Conservation (phyloP, 2,113 vertebrate species). For the Struthio camelus region DNA sequence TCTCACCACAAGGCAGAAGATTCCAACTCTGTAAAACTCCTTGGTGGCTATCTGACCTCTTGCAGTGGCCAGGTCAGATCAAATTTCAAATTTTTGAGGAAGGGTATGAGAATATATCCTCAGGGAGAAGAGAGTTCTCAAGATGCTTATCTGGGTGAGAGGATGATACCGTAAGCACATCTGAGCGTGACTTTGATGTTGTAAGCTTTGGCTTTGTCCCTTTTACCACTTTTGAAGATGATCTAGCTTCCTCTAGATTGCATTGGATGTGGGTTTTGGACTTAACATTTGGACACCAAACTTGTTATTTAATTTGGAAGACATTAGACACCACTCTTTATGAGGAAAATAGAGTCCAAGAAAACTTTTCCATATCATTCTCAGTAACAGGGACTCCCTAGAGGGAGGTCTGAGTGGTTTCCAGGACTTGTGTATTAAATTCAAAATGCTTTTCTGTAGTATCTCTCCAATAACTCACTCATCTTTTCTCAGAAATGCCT, state of each 20-base stretch:
- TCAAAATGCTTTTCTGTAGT: neutral
- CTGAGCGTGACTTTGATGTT: constrained; percentile 7
- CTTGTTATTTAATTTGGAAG: constrained; percentile 48
- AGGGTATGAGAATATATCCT: neutral
- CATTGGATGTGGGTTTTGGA: neutral
- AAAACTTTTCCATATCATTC: neutral
- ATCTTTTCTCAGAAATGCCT: neutral
- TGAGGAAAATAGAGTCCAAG: neutral
- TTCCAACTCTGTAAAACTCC: neutral
- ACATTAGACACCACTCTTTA: neutral
- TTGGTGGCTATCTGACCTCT: neutral
- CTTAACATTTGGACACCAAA: constrained; percentile 7
- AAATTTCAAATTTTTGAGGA: neutral
- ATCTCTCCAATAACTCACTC: neutral
- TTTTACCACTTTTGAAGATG: constrained; percentile 17
- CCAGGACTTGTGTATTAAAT: neutral
- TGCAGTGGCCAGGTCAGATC: neutral
- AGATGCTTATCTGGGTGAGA: too few relatives aligned
- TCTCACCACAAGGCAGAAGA: neutral
- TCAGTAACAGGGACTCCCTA: neutral
- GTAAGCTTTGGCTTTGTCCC: constrained; percentile 23
- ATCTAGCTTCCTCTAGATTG: constrained; percentile 16
- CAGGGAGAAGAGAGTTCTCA: neutral
- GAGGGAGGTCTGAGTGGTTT: neutral
- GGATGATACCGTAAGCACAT: too few relatives aligned